Evolutionary conservation across 2,113 vertebrate genomes (phyloP), one percentile per base, ranked within the genome.

Genomic region (Conger conger): DNA sequence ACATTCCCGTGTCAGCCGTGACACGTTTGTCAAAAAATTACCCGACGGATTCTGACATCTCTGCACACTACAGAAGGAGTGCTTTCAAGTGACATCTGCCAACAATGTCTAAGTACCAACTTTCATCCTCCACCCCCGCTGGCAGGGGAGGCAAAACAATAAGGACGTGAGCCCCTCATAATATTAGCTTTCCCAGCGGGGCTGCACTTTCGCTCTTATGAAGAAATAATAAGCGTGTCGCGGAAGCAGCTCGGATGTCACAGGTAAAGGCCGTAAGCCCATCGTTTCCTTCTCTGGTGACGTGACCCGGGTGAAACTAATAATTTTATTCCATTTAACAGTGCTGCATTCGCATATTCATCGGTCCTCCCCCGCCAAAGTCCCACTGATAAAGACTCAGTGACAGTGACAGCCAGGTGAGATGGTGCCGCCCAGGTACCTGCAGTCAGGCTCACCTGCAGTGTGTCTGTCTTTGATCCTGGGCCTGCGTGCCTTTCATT

Each of bases 61-160:
- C 82, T 50, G 38, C 94, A 94, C 83, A 91, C 91, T 96, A 95
- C 93, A 93, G 85, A 93, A 92, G 93, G 94, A 93, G 88, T 89
- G 94, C 95, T 97, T 96, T 95, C 95, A 97, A 96, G 94, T 94
- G 94, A 89, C 93, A 95, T 93, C 94, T 96, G 94, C 95, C 95
- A 91, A 90, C 93, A 93, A 92, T 92, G 91, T 94, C 92, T 91
- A 89, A 93, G 93, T 82, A 91, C n/a, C 42, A 20, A 4, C 38
- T 6, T 7, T 3, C 23, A 18, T 15, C 79, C n/a, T 2, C 23
- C 79, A 30, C 40, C 38, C n/a, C 40, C 37, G 8, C 96, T 86
- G 95, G 96, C 91, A 90, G 86, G 89, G 90, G 91, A 90, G 91
- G 95, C 94, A 92, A 96, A 96, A 96, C 94, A 96, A 91, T 93